Percentiles rank a stretch among this genome's conserved stretches.
Conservation (phyloP, 1,140 invertebrate species). For the Planococcus citri region DNA sequence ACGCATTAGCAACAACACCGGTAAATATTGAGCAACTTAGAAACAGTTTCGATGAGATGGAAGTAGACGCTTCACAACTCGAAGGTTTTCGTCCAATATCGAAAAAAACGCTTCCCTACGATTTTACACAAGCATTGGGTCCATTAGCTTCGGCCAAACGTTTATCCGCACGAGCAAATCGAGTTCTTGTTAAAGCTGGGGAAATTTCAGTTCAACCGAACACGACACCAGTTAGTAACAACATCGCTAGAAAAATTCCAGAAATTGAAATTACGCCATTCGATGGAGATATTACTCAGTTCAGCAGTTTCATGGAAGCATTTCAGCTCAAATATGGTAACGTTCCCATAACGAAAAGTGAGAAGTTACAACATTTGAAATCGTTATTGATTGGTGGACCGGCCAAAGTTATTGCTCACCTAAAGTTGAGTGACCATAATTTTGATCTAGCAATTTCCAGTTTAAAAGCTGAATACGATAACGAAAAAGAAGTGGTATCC, state of each 20-base stretch:
- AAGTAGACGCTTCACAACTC: background rate
- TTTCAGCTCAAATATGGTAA: background rate
- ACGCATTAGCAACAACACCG: background rate
- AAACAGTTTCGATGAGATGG: background rate
- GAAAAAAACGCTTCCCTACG: background rate
- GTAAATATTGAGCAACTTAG: background rate
- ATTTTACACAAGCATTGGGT: background rate
- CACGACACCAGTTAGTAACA: background rate
- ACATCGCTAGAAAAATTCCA: background rate
- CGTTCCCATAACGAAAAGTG: background rate
- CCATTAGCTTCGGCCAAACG: background rate
- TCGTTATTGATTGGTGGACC: too few species aligned
- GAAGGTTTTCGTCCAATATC: background rate
- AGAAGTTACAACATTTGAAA: background rate
- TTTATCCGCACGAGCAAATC: background rate
- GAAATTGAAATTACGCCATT: background rate
- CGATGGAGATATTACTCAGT: background rate
- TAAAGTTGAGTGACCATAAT: too few species aligned
- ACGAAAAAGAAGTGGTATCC: too few species aligned
- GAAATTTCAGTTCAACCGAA: too few species aligned
- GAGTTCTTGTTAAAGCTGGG: background rate
- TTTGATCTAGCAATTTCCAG: too few species aligned
- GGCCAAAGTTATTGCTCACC: too few species aligned
- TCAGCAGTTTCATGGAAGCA: background rate
- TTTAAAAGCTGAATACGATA: too few species aligned